A percentile compares a stretch with the other conserved stretches of the same genome.
Conservation (phyloP, 1,140 invertebrate species). For the Lasaia peninsularis region DNA sequence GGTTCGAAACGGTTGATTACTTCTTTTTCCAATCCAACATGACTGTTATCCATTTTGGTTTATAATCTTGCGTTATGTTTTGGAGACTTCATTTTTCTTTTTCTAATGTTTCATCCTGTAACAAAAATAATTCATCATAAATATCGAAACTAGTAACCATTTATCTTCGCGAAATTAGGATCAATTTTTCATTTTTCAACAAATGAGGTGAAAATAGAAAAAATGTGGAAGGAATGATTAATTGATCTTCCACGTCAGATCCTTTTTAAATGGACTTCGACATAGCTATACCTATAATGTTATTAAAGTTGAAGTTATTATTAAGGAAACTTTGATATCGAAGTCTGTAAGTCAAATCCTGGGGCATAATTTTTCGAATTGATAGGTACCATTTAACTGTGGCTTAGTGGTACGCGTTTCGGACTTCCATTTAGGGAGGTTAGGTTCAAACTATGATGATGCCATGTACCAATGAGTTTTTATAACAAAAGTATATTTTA, state of each 20-base stretch:
- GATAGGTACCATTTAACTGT: too few species aligned
- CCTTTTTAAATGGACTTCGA: not conserved
- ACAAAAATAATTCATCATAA: constrained; percentile 45
- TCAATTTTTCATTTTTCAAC: not conserved
- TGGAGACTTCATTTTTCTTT: constrained; percentile 45
- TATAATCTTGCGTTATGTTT: constrained; percentile 35
- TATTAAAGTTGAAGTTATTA: too few species aligned
- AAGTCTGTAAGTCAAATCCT: too few species aligned
- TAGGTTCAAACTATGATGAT: too few species aligned
- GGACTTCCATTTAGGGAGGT: too few species aligned
- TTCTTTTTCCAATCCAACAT: constrained; percentile 69
- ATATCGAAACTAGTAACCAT: constrained; percentile 27
- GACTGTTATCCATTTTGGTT: constrained; percentile 67
- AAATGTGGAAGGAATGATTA: not conserved
- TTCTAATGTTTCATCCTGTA: constrained; percentile 44
- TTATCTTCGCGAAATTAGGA: constrained; percentile 19
- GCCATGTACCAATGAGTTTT: too few species aligned
- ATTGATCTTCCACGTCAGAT: not conserved
- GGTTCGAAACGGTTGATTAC: constrained; percentile 68
- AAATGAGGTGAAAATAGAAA: not conserved
- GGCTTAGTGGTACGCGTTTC: too few species aligned
- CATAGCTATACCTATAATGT: not conserved
- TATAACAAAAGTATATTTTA: too few species aligned
- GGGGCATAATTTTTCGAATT: too few species aligned
- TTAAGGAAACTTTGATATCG: too few species aligned